These are phyloP conservation scores for Naso thynnoides DNA, from an alignment of 2,797 vertebrate species.

Conservation along the genomic window DNA sequence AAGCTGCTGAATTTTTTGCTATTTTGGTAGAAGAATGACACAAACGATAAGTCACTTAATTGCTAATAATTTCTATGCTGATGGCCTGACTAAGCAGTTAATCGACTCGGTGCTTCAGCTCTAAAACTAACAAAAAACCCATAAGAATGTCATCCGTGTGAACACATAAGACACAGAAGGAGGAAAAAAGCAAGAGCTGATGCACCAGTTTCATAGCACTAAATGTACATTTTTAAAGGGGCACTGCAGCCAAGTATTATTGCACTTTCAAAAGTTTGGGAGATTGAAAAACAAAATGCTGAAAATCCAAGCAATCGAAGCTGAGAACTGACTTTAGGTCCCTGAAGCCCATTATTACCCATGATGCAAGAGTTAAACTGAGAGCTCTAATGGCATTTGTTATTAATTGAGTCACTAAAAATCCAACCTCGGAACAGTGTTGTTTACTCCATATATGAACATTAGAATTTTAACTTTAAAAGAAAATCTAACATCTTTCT, in stretches of 20 bases:
- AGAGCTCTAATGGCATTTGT: background rate
- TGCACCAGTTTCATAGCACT: constrained; percentile 2
- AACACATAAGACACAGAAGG: constrained; percentile 11
- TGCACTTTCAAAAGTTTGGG: background rate
- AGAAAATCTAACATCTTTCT: background rate
- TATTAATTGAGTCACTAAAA: background rate
- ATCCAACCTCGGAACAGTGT: no score
- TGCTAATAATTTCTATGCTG: background rate
- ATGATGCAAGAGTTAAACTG: background rate
- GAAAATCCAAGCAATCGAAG: background rate
- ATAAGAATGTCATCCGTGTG: background rate
- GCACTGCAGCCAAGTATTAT: no score
- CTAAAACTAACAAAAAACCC: background rate
- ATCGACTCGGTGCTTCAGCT: background rate
- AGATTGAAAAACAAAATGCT: background rate
- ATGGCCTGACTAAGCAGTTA: background rate
- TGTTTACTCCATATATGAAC: background rate
- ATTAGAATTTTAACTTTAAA: background rate
- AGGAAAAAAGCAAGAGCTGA: background rate
- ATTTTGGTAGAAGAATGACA: background rate
- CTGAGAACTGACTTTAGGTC: background rate
- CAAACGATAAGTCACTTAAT: background rate
- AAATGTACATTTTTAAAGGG: no score
- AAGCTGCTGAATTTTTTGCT: background rate
- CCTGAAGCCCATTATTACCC: background rate